These are phyloP conservation scores for Chaetorhynchus papuensis DNA, from an alignment of 2,113 vertebrate species.

Conservation along the genomic window DNA sequence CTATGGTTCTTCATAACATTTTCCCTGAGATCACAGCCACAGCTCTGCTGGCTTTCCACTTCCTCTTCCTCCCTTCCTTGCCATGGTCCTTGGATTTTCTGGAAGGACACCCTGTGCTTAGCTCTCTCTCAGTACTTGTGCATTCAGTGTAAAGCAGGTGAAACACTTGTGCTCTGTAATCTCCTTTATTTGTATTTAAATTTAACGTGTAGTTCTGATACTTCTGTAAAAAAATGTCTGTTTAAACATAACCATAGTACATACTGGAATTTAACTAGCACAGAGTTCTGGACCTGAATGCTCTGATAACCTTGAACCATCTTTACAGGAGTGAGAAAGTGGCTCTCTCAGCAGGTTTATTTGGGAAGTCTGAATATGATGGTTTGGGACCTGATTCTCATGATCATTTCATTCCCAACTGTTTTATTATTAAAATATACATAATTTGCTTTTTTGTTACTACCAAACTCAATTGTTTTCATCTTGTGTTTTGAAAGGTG, in stretches of 20 bases:
- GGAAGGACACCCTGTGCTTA: not conserved
- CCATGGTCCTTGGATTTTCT: not conserved
- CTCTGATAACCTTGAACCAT: not conserved
- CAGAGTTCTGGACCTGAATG: not conserved
- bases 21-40: not conserved
- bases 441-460: not conserved
- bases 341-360: not conserved
- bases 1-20: rapidly evolving
- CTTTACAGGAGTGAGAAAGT: not conserved
- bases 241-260: not conserved
- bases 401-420: not conserved
- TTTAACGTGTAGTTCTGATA: not conserved
- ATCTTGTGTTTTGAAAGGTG: not conserved
- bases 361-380: not conserved
- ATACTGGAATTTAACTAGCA: not conserved
- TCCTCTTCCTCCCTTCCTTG: not conserved
- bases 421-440: not conserved
- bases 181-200: not conserved
- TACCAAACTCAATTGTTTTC: not conserved
- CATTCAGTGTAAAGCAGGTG: not conserved
- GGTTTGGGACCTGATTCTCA: not conserved
- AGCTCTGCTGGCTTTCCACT: not conserved
- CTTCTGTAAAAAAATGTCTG: not conserved
- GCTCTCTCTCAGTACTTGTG: not conserved
- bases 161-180: not conserved